Evolutionary conservation across 2,797 vertebrate genomes (phyloP).

Genomic region (Pelobates cultripes): DNA sequence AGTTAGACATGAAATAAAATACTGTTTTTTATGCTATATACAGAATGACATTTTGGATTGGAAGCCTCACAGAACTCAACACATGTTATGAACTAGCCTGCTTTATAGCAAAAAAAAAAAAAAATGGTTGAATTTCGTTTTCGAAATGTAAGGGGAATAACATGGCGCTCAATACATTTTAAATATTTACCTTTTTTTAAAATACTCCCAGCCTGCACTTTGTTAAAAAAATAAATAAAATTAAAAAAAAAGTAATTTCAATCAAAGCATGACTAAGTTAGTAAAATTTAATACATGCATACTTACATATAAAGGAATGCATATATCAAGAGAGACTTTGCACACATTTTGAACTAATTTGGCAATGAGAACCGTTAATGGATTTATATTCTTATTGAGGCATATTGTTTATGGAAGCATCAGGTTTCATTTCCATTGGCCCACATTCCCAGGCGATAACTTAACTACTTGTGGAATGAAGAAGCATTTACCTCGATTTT

Average conservation of each 20-base stretch:
- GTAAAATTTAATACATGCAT: constrained; percentile 33
- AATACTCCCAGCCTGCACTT: constrained; percentile 20
- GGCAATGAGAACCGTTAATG: constrained; percentile 28
- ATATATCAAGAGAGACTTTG: constrained; percentile 23
- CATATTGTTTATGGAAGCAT: constrained; percentile 34
- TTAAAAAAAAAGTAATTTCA: background rate
- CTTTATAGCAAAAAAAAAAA: constrained; percentile 33
- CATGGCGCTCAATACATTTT: background rate
- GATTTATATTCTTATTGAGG: constrained; percentile 42
- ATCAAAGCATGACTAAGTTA: constrained; percentile 40
- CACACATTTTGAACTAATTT: constrained; percentile 37
- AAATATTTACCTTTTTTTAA: constrained; percentile 35
- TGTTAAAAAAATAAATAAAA: constrained; percentile 33
- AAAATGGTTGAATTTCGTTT: background rate
- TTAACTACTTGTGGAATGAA: constrained; percentile 14
- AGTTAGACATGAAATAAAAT: constrained; percentile 11
- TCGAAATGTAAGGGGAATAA: constrained; percentile 9
- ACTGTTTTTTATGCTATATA: background rate
- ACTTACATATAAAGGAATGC: constrained; percentile 20
- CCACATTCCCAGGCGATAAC: constrained; percentile 18
- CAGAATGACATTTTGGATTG: constrained; percentile 1
- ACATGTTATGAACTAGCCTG: constrained; percentile 15
- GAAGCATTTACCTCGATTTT: constrained; percentile 4
- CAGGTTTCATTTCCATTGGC: constrained; percentile 49
- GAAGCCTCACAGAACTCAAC: constrained; percentile 10